Conservation (phyloP, 2,888 invertebrate genomes). For the Lasius fuliginosus region DNA sequence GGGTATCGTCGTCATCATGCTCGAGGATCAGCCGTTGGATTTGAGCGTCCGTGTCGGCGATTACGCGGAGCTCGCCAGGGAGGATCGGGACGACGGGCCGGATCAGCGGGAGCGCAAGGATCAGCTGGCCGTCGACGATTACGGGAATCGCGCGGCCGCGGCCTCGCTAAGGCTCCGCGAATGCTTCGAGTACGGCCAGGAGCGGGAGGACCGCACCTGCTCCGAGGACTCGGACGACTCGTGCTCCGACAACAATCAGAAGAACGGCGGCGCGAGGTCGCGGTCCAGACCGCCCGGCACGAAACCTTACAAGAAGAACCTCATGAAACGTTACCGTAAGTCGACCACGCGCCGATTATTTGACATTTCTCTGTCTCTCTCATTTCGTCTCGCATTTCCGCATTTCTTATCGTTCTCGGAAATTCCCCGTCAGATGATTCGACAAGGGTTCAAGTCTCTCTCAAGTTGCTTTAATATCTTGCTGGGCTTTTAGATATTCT, state of each 20-base stretch:
- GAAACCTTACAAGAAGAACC: constrained; percentile 95
- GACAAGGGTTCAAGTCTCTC: not conserved
- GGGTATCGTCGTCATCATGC: constrained; percentile 74
- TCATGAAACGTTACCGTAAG: constrained; percentile 98
- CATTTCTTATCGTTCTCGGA: not conserved
- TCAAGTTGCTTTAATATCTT: too few relatives aligned
- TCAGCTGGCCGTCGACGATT: constrained; percentile 75
- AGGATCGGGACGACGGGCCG: constrained; percentile 85
- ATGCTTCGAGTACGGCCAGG: constrained; percentile 83
- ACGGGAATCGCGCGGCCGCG: constrained; percentile 83
- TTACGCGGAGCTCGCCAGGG: constrained; percentile 81
- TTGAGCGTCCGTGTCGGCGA: constrained; percentile 89
- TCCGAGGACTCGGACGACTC: constrained; percentile 95
- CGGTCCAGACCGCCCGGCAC: constrained; percentile 86
- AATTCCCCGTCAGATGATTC: not conserved
- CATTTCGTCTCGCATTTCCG: not conserved
- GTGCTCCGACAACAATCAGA: constrained; percentile 89
- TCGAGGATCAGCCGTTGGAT: constrained; percentile 92
- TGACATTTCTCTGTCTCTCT: too few relatives aligned
- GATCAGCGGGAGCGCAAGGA: constrained; percentile 82
- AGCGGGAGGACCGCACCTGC: constrained; percentile 88
- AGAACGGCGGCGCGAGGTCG: constrained; percentile 86
- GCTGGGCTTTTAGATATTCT: not conserved
- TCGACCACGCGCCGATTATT: constrained; percentile 77
- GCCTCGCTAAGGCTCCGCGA: constrained; percentile 86